phyloP scores from a whole-genome alignment of 2,888 invertebrate genomes.

The Phyllotreta striolata region DNA sequence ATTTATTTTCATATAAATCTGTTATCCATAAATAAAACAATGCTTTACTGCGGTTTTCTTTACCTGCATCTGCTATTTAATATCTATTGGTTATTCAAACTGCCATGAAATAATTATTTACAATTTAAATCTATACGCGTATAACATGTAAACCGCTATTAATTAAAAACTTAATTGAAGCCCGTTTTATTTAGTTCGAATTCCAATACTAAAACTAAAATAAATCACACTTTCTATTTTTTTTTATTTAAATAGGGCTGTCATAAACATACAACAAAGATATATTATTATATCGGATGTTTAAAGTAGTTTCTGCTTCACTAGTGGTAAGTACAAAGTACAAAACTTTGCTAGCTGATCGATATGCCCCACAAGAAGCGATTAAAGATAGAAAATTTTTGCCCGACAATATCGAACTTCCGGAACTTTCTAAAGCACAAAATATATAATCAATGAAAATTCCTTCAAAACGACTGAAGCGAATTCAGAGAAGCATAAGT shows the following conservation, averaged over 20 bases:
- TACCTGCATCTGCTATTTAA: too few relatives aligned
- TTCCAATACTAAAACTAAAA: too few relatives aligned
- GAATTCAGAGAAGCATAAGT: constrained; percentile 28
- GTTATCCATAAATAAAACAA: too few relatives aligned
- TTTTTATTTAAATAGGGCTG: background rate
- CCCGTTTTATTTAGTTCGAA: too few relatives aligned
- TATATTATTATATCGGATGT: constrained; percentile 16
- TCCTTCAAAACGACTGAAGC: constrained; percentile 20
- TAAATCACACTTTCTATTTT: too few relatives aligned
- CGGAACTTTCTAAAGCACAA: constrained; percentile 19
- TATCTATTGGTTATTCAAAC: too few relatives aligned
- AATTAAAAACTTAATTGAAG: too few relatives aligned
- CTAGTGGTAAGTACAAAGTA: constrained; percentile 12
- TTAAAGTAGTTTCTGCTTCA: constrained; percentile 12
- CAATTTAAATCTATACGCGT: too few relatives aligned
- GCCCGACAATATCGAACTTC: constrained; percentile 15
- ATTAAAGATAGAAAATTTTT: constrained; percentile 16
- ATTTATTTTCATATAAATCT: too few relatives aligned
- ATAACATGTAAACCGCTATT: too few relatives aligned
- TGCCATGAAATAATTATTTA: too few relatives aligned
- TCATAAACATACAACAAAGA: constrained; percentile 8
- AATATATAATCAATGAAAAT: constrained; percentile 34
- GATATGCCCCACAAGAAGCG: constrained; percentile 12
- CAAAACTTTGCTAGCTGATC: constrained; percentile 24
- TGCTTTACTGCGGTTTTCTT: too few relatives aligned